These are phyloP conservation scores for Lophotriccus pileatus DNA, from an alignment of 2,797 vertebrate genomes.

Conservation along the genomic window DNA sequence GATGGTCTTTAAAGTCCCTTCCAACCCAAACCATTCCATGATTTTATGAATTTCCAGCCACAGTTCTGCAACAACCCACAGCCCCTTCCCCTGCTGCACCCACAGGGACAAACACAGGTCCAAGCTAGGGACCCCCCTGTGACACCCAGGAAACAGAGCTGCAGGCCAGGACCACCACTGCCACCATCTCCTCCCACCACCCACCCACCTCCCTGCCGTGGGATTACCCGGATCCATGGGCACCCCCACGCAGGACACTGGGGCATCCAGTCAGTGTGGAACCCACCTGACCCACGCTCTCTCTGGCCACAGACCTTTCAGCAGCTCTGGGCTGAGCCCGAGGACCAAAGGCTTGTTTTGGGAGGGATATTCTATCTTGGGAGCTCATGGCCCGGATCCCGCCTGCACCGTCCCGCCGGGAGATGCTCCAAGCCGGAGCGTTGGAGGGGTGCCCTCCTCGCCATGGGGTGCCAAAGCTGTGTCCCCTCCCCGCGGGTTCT, in stretches of 20 bases:
- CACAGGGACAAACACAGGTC: not conserved
- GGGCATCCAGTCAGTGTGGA: not conserved
- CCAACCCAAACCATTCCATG: not conserved
- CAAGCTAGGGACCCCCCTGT: not conserved
- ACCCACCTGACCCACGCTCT: not conserved
- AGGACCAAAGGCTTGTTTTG: not conserved
- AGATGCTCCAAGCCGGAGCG: not conserved
- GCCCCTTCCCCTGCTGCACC: not conserved
- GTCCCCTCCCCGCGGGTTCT: not conserved
- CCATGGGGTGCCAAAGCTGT: not conserved
- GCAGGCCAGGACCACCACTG: not conserved
- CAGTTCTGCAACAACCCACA: rapidly evolving
- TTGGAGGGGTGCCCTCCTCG: not conserved
- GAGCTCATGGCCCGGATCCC: not conserved
- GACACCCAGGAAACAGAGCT: not conserved
- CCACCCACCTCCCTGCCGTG: not conserved
- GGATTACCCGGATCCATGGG: rapidly evolving
- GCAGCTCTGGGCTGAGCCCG: not conserved
- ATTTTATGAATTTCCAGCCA: rapidly evolving
- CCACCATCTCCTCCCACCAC: not conserved
- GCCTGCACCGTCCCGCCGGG: not conserved
- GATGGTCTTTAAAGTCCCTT: not conserved
- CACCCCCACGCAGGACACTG: rapidly evolving
- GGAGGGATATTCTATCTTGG: not conserved
- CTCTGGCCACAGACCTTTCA: not conserved